Evolutionary conservation across 2,888 invertebrate genomes (phyloP).

Genomic region (Phengaris arion): DNA sequence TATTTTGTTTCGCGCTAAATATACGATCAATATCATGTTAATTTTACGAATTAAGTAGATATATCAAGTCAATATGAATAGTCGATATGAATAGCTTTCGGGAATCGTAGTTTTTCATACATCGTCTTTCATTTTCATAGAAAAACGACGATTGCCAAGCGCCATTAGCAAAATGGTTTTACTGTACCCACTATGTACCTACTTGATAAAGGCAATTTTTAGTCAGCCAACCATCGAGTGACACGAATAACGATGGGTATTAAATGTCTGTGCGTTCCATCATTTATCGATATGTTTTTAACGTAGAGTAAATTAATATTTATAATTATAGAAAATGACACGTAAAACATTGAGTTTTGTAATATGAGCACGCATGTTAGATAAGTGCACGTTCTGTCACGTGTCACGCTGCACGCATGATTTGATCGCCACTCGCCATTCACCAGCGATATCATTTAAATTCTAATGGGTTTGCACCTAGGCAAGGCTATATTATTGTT

Average conservation of each 20-base stretch:
- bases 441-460: background rate
- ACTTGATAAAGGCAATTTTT: no score
- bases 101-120: no score
- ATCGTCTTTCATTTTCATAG: no score
- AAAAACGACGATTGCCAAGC: no score
- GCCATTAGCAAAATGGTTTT: no score
- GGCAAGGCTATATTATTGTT: background rate
- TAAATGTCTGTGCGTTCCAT: background rate
- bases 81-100: no score
- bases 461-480: background rate
- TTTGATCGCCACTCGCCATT: background rate
- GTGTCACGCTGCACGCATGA: background rate
- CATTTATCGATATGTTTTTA: background rate
- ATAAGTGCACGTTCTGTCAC: constrained; percentile 14
- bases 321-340: background rate
- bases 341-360: background rate
- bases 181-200: no score
- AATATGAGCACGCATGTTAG: background rate
- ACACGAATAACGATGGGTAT: no score
- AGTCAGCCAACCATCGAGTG: no score
- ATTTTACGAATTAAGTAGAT: background rate
- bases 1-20: constrained; percentile 8
- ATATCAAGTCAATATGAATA: background rate
- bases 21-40: background rate
- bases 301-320: background rate